Conservation (phyloP, 2,797 vertebrate genomes). For the Balearica regulorum region DNA sequence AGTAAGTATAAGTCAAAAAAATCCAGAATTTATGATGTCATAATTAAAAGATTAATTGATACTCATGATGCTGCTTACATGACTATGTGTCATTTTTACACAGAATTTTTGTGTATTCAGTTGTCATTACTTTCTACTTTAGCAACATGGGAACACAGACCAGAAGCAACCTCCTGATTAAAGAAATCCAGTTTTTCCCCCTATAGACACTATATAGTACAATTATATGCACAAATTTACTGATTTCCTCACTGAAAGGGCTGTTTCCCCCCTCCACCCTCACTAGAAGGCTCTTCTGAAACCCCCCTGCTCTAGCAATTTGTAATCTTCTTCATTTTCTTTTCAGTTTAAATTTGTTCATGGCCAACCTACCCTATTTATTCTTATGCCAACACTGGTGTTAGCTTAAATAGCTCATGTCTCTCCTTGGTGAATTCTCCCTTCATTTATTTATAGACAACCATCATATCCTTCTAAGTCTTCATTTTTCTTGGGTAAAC, state of each 20-base stretch:
- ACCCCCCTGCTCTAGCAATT: neutral
- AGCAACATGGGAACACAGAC: neutral
- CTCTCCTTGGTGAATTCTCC: neutral
- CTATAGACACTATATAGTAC: rapidly evolving
- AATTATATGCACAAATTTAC: neutral
- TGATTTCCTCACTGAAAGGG: neutral
- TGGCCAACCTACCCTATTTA: neutral
- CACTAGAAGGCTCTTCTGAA: neutral
- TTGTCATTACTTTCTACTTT: neutral
- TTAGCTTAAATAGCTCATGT: neutral
- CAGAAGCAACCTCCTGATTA: neutral
- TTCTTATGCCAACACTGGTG: neutral
- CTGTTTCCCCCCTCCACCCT: neutral
- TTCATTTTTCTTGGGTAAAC: constrained; percentile 12
- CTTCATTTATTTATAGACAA: constrained; percentile 8
- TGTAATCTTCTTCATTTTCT: neutral
- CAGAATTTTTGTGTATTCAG: neutral
- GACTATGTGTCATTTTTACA: neutral
- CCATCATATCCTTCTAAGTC: neutral
- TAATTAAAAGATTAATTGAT: neutral
- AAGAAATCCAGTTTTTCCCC: neutral
- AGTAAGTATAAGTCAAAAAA: neutral
- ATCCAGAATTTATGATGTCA: rapidly evolving
- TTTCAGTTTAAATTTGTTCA: neutral
- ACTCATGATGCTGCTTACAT: neutral